Base-by-base conservation (phyloP, 2,113 vertebrate genomes). In the Edolisoma coerulescens region DNA sequence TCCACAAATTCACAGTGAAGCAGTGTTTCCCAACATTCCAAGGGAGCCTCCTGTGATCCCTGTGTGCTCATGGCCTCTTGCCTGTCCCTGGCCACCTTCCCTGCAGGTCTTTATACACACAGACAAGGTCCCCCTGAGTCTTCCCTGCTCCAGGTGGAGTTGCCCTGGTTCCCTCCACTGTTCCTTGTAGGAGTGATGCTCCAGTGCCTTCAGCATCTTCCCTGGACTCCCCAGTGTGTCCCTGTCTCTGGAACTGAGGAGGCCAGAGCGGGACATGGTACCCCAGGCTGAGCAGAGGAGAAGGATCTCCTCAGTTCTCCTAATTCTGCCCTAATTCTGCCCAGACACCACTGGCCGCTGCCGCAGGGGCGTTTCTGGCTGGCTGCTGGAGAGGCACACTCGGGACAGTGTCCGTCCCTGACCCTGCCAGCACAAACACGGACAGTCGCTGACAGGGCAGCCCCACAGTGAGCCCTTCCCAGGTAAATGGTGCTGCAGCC, bases 1-100 rank as follows among this genome's bases (percentile, higher is more conserved):
- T 60, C 19, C 13, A 42, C 42, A 50, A 3, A 22, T 9, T 24
- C 22, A 5, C 57, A 14, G 35, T 16, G 5, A 32, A 33, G 27
- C 37, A 30, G 21, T 1, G 4, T 30, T 84, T 59, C 13, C 50
- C 5, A 3, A 3, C 0, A 0, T 13, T 63, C 47, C 35, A 9
- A 37, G 21, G 32, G 26, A 24, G 3, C 28, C 7, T 70, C 16
- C 56, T 53, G 11, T 22, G 27, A 7, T 39, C 11, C 16, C 5
- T n/a, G 18, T 39, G 63, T 68, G 61, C 30, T n/a, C 0, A 0
- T 47, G 9, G 23, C 49, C 10, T 23, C 22, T 82, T 37, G 21
- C 23, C 42, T 63, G 13, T 24, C 28, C 23, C 22, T 13, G 23
- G 41, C 33, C 57, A 30, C 23, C 11, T 26, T 79, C 32, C 33